A percentile compares a stretch with the other conserved stretches of the same genome.
Conservation (phyloP, 2,888 invertebrate genomes). For the Automeris io region DNA sequence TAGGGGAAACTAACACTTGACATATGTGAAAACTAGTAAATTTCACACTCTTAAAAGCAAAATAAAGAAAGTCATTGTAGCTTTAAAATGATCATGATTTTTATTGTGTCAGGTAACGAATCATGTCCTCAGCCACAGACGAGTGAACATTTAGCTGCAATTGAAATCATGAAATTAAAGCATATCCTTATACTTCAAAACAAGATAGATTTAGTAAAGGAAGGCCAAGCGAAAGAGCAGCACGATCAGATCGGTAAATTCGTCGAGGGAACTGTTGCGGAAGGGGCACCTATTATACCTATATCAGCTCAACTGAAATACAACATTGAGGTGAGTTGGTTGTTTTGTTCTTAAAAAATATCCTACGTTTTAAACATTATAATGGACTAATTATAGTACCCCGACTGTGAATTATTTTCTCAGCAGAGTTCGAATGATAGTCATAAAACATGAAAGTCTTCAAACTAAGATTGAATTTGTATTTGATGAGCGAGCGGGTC, state of each 20-base stretch:
- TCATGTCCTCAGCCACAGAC: slow-evolving; percentile 99
- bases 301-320: slow-evolving; percentile 99
- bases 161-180: slow-evolving; percentile 99
- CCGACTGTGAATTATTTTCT: too few relatives aligned
- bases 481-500: too few relatives aligned
- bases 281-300: slow-evolving; percentile 98
- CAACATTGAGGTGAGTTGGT: slow-evolving; percentile 91
- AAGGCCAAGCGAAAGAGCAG: slow-evolving; percentile 98
- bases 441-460: too few relatives aligned
- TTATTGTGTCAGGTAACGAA: slow-evolving; percentile 87
- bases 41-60: too few relatives aligned
- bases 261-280: slow-evolving; percentile 98
- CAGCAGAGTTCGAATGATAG: too few relatives aligned
- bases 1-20: too few relatives aligned
- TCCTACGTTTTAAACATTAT: background rate
- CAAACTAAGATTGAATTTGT: too few relatives aligned
- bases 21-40: too few relatives aligned
- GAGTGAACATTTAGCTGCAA: slow-evolving; percentile 99
- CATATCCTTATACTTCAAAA: slow-evolving; percentile 99
- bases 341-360: background rate
- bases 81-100: background rate
- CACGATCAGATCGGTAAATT: slow-evolving; percentile 98
- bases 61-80: background rate
- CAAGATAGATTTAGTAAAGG: slow-evolving; percentile 99
- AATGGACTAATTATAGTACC: too few relatives aligned